Conservation (phyloP, 2,888 invertebrate genomes). For the Cepaea hortensis region DNA sequence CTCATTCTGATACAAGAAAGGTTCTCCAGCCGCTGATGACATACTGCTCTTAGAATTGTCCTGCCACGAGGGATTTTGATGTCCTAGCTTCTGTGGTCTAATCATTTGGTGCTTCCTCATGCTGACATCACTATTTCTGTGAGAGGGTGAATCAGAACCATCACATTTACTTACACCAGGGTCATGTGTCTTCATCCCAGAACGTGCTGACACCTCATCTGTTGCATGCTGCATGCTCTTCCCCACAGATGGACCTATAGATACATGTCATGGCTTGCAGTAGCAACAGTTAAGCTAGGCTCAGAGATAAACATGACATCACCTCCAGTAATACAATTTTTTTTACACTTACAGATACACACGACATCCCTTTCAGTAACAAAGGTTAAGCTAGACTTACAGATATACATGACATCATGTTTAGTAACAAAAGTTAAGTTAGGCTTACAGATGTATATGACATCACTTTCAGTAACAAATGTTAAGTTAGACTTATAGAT, state of each 20-base stretch:
- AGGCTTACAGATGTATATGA: no score
- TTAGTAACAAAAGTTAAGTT: no score
- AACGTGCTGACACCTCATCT: neutral
- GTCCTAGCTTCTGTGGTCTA: neutral
- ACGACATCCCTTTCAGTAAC: no score
- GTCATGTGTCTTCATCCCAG: neutral
- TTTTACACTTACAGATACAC: no score
- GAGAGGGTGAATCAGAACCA: neutral
- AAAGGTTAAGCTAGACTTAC: no score
- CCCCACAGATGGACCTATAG: constrained; percentile 10
- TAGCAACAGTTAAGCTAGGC: neutral
- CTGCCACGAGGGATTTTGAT: neutral
- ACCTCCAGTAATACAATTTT: neutral
- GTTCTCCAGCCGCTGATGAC: neutral
- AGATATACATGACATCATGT: no score
- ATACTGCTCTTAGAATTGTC: neutral
- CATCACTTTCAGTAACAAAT: no score
- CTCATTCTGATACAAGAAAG: neutral
- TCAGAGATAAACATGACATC: neutral
- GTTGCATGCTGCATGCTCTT: neutral
- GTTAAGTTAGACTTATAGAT: no score
- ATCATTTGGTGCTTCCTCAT: neutral
- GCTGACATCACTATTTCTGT: neutral
- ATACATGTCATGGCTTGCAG: neutral
- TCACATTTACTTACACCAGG: neutral